Base-by-base conservation (phyloP, 1,140 invertebrate species). In the Atopsyche davidsoni region DNA sequence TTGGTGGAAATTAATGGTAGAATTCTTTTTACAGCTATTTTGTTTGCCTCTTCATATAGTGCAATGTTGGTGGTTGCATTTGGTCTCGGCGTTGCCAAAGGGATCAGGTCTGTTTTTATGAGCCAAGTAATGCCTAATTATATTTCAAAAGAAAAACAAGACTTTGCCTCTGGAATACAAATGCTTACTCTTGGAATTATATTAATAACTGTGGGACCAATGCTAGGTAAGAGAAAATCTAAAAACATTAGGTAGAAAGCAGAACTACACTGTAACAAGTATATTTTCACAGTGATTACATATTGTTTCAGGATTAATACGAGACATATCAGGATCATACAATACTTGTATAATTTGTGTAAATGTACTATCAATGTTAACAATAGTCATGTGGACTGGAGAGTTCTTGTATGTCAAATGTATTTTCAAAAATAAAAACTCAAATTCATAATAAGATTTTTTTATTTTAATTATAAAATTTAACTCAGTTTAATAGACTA, bases 41-140 rank as follows among this genome's bases (percentile, higher is more conserved):
- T 76, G 31, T 70, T 77, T 45, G 65, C 67, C 1, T 59, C 64
- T 11, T 62, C 67, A 2, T 76, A 71, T 41, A 59, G 48, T 16
- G 66, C 64, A 2, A 69, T 73, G 66, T 6, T 75, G 3, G 59
- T 69, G 17, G 71, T 75, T 3, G 67, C 67, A 1, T 41, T 75
- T 0, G 66, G 62, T 1, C 64, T 86, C 24, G 84, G 84, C 4
- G 65, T 85, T 1, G 77, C 80, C 22, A 86, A 85, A 67, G 83
- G 82, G 0, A 66, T 84, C 13, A 69, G 82, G 45, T 79, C 82
- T 31, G 82, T 86, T 0, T 85, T 82, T 59, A 80, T 82, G 63
- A 74, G 78, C 3, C 64, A 84, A 2, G 77, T 86, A 3, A 79
- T 86, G 51, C 81, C 83, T 1, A 79, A 74, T 60, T 79, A 83